A percentile compares a stretch with the other conserved stretches of the same genome.
These are phyloP conservation scores for Poeciliopsis retropinna DNA, from an alignment of 2,113 vertebrate genomes.

Conservation along the genomic window DNA sequence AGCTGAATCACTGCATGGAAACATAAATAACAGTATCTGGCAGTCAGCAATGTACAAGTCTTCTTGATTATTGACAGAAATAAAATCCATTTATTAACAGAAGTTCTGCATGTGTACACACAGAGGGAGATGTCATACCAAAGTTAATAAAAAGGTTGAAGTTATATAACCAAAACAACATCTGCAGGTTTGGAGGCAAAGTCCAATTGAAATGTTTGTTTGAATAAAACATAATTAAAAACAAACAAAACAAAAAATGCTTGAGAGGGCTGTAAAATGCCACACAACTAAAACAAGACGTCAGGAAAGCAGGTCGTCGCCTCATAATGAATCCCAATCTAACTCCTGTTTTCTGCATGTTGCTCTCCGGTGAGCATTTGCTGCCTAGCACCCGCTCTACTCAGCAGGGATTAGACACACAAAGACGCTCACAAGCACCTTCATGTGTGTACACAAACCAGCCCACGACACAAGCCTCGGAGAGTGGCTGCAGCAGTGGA, in stretches of 20 bases:
- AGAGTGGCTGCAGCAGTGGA: slow-evolving; percentile 29
- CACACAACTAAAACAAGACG: not conserved
- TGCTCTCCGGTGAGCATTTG: slow-evolving; percentile 64
- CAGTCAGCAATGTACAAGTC: not conserved
- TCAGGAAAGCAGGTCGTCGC: slow-evolving; percentile 19
- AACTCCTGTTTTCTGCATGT: slow-evolving; percentile 43
- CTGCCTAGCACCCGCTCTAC: slow-evolving; percentile 74
- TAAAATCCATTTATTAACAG: not conserved
- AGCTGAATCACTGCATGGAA: not conserved
- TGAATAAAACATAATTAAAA: not conserved
- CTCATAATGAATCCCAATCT: slow-evolving; percentile 31
- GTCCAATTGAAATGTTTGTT: not conserved
- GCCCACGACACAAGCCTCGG: slow-evolving; percentile 31
- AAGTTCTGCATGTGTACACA: not conserved
- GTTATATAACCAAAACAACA: not conserved
- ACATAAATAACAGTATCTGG: not conserved
- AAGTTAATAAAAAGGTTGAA: not conserved
- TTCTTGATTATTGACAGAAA: too few species aligned
- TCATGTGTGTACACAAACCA: slow-evolving; percentile 1
- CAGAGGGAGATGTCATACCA: not conserved
- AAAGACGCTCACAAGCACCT: slow-evolving; percentile 38
- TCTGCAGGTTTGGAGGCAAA: not conserved
- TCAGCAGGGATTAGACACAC: slow-evolving; percentile 73
- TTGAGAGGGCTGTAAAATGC: slow-evolving; percentile 1
- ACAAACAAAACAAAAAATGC: not conserved